Evolutionary conservation across 53 echinoderm and acorn worm genomes (phyloP).

Genomic region (Crossaster papposus): DNA sequence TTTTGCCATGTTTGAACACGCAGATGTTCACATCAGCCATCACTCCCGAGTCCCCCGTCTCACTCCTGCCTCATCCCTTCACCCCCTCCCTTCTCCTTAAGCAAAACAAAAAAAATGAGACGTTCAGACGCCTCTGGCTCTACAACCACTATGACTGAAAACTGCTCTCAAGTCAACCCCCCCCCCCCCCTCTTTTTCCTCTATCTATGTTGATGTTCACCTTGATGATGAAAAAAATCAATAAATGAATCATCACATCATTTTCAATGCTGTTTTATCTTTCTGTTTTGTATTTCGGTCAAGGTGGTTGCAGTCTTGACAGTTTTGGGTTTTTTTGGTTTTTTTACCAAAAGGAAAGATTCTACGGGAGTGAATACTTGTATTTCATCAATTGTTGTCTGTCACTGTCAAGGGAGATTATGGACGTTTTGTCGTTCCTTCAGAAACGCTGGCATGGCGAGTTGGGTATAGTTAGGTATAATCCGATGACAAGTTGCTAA

Average conservation of each 20-base stretch:
- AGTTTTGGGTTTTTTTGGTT: too few species aligned
- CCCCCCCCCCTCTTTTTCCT: neutral
- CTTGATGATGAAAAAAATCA: neutral
- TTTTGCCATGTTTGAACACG: neutral
- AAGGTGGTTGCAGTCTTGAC: neutral
- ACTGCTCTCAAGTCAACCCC: neutral
- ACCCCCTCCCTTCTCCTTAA: neutral
- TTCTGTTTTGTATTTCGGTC: neutral
- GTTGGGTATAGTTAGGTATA: too few species aligned
- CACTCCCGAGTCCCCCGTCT: too few species aligned
- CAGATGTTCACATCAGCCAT: conserved; percentile 8
- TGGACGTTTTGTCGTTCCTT: too few species aligned
- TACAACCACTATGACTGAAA: neutral
- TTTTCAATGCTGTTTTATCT: neutral
- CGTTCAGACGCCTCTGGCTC: neutral
- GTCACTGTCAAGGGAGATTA: too few species aligned
- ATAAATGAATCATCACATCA: neutral
- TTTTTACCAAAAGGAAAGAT: neutral
- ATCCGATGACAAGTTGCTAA: too few species aligned
- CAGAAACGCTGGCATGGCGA: too few species aligned
- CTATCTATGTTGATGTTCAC: neutral
- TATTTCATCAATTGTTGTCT: too few species aligned
- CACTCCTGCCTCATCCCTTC: too few species aligned
- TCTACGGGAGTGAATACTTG: too few species aligned
- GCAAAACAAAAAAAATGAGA: neutral